Evolutionary conservation across 2,888 invertebrate species (phyloP), one percentile per base, ranked within the genome.

Genomic region (Papilio demoleus): DNA sequence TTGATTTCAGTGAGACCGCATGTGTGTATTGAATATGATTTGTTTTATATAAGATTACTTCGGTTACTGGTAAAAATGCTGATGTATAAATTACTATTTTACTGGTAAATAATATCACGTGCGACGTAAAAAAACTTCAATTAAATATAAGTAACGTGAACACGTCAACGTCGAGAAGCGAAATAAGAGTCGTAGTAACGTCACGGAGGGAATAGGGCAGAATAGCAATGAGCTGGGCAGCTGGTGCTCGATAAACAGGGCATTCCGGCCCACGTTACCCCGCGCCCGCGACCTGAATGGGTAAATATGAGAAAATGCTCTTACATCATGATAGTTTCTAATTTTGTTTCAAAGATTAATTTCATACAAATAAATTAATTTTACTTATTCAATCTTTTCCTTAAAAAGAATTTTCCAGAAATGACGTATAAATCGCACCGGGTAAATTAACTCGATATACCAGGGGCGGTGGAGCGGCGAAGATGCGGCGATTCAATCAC

Each of bases 401-500:
- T 9, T 6, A 19, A 45, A 45, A 45, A 22, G 4, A 22, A n/a
- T 4, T 22, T 19, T 24, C 22, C 12, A 27, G 53, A 53, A 53
- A 53, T 31, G n/a, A n/a, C n/a, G 9, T 11, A 24, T 6, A 31
- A 31, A 56, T 56, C n/a, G 53, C 40, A 64, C 79, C 78, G 74
- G 75, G 77, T 79, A 83, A 83, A 85, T 85, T 84, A 85, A 84
- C 82, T 83, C 81, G 78, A 88, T 84, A 81, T 83, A 86, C 85
- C 80, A 84, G 84, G 87, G 77, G 80, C 78, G 81, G 76, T 77
- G 80, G 82, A 81, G 86, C 81, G 82, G 81, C 80, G 80, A 82
- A 82, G 83, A 87, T 86, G 84, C 81, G 84, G 82, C 85, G 83
- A 86, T 88, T 88, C 85, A 88, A 90, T 88, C 88, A 83, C 81